Evolutionary conservation across 2,797 vertebrate genomes (phyloP), one percentile per base, ranked within the genome.

Genomic region (Danio albolineatus): DNA sequence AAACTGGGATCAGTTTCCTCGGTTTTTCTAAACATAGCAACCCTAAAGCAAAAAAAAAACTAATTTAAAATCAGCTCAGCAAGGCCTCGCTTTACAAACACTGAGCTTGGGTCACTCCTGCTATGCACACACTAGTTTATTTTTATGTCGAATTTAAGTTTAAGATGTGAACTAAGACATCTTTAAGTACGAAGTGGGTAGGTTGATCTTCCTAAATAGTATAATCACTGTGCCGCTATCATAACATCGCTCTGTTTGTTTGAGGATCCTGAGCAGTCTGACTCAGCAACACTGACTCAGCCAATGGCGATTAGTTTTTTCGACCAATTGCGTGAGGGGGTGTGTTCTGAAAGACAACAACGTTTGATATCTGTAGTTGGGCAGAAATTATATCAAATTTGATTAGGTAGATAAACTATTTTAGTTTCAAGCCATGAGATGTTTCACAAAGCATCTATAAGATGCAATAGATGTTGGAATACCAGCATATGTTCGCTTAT

Each of bases 11-110:
- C 51, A 38, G 17, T 36, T 43, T 8, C 53, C 38, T 66, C 44
- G 51, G 43, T 21, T 57, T 49, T 73, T n/a, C 59, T 44, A 51
- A 57, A 53, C 43, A 60, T 60, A 53, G 70, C 61, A 61, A 70
- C 51, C 51, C 76, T 77, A 19, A 73, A 73, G 44, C 12, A 44
- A 36, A 19, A 16, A 76, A 10, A 13, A 71, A 59, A 2, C n/a
- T 49, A 2, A 38, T 62, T 51, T 57, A 8, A 53, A 41, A 48
- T 17, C 9, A 16, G 43, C 7, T 2, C 6, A 28, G 41, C 28
- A 39, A 60, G 43, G 7, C 16, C 14, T 73, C 10, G 13, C 21
- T 14, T 36, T 12, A 8, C 70, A 28, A 17, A 74, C 28, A 61
- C 5, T 14, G n/a, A 2, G 10, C 19, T 54, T 57, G 10, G 39